Conservation (phyloP, 2,113 vertebrate species). For the Geococcyx californianus region DNA sequence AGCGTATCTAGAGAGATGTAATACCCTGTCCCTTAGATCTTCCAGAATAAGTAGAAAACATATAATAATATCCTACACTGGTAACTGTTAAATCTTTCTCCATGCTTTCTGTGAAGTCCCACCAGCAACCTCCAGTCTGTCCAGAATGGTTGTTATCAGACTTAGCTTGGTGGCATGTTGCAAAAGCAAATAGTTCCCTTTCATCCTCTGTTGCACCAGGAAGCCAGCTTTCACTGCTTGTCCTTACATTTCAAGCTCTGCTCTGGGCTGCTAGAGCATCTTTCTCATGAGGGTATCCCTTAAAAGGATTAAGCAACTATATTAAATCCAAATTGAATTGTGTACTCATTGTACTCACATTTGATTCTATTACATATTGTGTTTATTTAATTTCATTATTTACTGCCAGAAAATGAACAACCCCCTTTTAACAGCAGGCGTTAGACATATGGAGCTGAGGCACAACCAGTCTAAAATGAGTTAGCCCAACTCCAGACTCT, state of each 20-base stretch:
- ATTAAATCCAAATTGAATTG: slow-evolving; percentile 64
- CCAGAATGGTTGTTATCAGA: background rate
- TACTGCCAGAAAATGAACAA: slow-evolving; percentile 35
- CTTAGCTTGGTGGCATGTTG: background rate
- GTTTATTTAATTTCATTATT: slow-evolving; percentile 51
- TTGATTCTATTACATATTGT: slow-evolving; percentile 59
- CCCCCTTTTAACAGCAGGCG: background rate
- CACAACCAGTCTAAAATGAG: background rate
- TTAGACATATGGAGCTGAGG: background rate
- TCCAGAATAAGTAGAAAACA: background rate
- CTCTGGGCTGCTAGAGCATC: background rate
- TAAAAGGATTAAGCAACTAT: slow-evolving; percentile 42
- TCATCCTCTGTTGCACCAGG: background rate
- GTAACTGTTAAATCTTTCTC: background rate
- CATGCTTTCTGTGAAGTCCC: background rate
- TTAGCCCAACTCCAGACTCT: background rate
- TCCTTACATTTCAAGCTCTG: background rate
- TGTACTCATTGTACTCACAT: slow-evolving; percentile 6
- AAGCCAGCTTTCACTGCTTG: background rate
- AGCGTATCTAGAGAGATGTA: background rate
- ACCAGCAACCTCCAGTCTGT: background rate
- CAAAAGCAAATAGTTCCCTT: background rate
- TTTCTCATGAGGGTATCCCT: slow-evolving; percentile 36
- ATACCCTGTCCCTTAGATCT: background rate
- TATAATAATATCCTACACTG: background rate